Percentiles rank a stretch among this genome's conserved stretches.
Evolutionary conservation across 2,113 vertebrate genomes (phyloP).

Genomic region (Psilopogon haemacephalus): DNA sequence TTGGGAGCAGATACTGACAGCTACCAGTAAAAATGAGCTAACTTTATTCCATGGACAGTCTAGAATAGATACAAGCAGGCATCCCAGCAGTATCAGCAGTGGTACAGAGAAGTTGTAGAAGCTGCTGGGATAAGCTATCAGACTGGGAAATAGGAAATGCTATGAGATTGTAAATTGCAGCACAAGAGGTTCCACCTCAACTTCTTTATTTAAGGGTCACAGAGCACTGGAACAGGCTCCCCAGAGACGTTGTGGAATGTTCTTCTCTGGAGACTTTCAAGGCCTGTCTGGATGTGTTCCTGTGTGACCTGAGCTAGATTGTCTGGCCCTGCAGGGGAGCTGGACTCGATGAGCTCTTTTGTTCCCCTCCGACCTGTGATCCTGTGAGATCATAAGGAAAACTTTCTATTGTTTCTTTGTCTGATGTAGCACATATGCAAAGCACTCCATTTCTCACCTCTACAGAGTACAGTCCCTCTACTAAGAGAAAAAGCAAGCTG

Average conservation of each 20-base stretch:
- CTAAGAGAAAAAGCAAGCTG: background rate
- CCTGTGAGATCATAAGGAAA: background rate
- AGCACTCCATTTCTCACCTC: background rate
- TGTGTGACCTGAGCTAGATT: no score
- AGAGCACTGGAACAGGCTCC: no score
- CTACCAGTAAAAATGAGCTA: background rate
- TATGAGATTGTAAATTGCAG: no score
- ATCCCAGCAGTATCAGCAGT: background rate
- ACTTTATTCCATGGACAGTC: background rate
- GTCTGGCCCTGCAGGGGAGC: no score
- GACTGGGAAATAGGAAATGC: background rate
- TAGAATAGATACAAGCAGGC: rapidly evolving
- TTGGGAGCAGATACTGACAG: background rate
- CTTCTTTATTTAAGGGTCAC: no score
- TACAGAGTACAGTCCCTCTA: background rate
- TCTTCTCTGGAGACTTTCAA: no score
- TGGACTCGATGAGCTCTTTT: no score
- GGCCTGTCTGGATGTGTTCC: no score
- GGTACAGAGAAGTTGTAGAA: background rate
- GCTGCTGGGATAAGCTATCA: background rate
- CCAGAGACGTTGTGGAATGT: no score
- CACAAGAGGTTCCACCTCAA: no score
- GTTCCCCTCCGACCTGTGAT: no score
- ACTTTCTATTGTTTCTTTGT: background rate
- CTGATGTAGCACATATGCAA: background rate